These are phyloP conservation scores for Poeciliopsis turrubarensis DNA, from an alignment of 2,113 vertebrate genomes.

Conservation along the genomic window DNA sequence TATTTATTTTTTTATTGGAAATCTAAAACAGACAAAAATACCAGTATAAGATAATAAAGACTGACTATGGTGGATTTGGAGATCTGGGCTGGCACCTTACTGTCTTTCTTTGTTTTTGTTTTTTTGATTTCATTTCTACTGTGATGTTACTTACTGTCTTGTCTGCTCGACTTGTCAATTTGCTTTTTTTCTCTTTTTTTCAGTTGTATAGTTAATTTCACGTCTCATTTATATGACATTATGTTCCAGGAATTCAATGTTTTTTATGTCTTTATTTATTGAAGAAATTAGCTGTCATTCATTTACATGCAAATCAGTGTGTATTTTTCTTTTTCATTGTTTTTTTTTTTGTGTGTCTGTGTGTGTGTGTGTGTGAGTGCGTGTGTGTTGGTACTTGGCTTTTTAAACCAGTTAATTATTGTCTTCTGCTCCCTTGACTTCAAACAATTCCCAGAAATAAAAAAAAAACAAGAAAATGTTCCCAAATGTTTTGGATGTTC, in stretches of 20 bases:
- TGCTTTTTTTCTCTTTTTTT: constrained; percentile 68
- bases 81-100: constrained; percentile 85
- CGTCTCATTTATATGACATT: constrained; percentile 71
- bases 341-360: constrained; percentile 75
- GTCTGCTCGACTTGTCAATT: constrained; percentile 55
- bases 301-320: constrained; percentile 80
- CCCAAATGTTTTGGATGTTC: constrained; percentile 83
- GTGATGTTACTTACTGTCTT: constrained; percentile 77
- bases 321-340: constrained; percentile 83
- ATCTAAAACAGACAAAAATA: constrained; percentile 60
- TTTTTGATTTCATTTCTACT: constrained; percentile 61
- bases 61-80: constrained; percentile 83
- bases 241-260: constrained; percentile 80
- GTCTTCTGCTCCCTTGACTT: constrained; percentile 88
- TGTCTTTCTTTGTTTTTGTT: constrained; percentile 74
- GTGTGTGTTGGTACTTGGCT: constrained; percentile 80
- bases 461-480: constrained; percentile 91
- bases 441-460: constrained; percentile 97
- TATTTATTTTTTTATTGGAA: constrained; percentile 82
- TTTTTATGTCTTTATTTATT: constrained; percentile 72
- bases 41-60: constrained; percentile 80
- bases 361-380: too few relatives aligned
- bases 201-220: constrained; percentile 69
- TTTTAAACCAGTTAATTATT: constrained; percentile 76
- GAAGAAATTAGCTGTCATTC: constrained; percentile 78